phyloP scores from a whole-genome alignment of 2,888 invertebrate species.

The Thecophora atra region DNA sequence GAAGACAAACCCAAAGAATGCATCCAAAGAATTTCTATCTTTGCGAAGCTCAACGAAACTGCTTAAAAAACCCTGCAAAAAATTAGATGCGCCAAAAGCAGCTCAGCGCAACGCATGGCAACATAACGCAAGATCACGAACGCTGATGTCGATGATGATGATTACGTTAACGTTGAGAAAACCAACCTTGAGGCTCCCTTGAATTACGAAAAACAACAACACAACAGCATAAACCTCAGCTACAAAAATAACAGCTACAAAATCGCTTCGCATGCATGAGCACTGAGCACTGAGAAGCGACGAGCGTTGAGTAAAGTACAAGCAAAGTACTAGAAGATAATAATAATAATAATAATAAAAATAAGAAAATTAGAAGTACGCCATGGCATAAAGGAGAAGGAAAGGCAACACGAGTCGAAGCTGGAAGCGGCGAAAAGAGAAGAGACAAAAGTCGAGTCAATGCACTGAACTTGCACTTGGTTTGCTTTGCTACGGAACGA shows the following conservation, averaged over 20 bases:
- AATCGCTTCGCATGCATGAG: slow-evolving; percentile 15
- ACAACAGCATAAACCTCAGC: too few species aligned
- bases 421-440: background rate
- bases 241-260: background rate
- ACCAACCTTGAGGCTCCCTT: slow-evolving; percentile 47
- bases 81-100: slow-evolving; percentile 9
- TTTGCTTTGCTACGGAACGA: slow-evolving; percentile 21
- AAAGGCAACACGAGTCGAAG: background rate
- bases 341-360: background rate
- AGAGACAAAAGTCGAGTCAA: slow-evolving; percentile 33
- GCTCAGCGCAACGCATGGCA: background rate
- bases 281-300: background rate
- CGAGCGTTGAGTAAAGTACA: background rate
- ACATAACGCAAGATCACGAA: background rate
- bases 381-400: background rate
- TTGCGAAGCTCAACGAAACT: too few species aligned
- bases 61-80: background rate
- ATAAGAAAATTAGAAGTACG: slow-evolving; percentile 10
- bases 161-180: slow-evolving; percentile 8
- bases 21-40: too few species aligned
- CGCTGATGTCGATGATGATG: slow-evolving; percentile 9
- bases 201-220: slow-evolving; percentile 30
- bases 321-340: background rate
- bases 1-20: too few species aligned
- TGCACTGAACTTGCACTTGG: slow-evolving; percentile 43